These are phyloP conservation scores for Apodemus agrarius DNA, from an alignment of 2,797 vertebrate species.

Conservation along the genomic window DNA sequence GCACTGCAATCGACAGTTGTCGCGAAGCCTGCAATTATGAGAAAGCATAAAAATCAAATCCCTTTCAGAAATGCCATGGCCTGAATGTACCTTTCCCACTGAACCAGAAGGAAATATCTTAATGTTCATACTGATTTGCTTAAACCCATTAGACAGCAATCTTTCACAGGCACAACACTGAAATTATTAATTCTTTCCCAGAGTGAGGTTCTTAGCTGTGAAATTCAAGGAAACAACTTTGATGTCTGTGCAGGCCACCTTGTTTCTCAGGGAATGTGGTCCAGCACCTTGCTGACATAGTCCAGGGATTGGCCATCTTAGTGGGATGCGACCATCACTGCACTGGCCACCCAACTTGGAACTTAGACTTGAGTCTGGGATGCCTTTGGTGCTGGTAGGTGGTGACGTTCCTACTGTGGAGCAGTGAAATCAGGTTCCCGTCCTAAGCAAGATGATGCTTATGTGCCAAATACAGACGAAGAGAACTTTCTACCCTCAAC, in stretches of 20 bases:
- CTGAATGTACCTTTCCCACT: not conserved
- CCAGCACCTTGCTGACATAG: not conserved
- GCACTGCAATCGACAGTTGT: slow-evolving; percentile 8
- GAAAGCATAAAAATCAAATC: not conserved
- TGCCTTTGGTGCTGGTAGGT: not conserved
- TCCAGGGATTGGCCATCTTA: not conserved
- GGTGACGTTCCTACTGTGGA: not conserved
- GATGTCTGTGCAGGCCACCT: not conserved
- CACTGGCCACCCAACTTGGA: not conserved
- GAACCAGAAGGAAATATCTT: slow-evolving; percentile 18
- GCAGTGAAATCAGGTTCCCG: not conserved
- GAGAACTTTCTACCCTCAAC: not conserved
- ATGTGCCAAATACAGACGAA: not conserved
- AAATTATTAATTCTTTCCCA: not conserved
- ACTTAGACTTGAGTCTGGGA: not conserved
- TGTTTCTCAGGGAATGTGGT: not conserved
- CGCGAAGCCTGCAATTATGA: slow-evolving; percentile 1
- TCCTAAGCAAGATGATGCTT: not conserved
- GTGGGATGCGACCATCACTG: not conserved
- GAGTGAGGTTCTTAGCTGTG: slow-evolving; percentile 11
- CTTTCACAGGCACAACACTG: not conserved
- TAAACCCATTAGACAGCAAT: not conserved
- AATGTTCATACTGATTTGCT: slow-evolving; percentile 28
- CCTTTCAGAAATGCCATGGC: slow-evolving; percentile 12
- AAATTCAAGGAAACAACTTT: not conserved